Base-by-base conservation (phyloP, 2,888 invertebrate genomes). In the Eurytoma adleriae region DNA sequence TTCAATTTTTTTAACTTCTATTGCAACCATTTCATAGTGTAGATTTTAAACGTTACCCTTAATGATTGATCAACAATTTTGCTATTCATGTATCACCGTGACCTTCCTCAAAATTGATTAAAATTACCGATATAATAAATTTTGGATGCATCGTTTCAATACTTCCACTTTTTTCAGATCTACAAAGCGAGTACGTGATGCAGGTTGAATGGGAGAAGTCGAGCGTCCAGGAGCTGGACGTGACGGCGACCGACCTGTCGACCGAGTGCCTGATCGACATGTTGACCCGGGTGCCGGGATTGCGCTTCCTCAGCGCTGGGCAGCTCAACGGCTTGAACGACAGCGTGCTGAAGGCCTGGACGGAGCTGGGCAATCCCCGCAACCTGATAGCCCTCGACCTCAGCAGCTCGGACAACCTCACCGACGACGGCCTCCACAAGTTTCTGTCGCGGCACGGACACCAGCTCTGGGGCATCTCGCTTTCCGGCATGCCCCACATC, bases 171-270 rank as follows among this genome's bases (percentile, higher is more conserved):
- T 14, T 57, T 78, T 5, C 89, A 97, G 98, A 95, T 90, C 93
- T 99, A 12, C 96, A 96, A 88, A 97, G 97, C 85, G 97, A 98
- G 85, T 94, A 96, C 90, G 95, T 99, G 81, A 96, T 97, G 95
- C 96, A 96, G 89, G 98, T 98, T 12, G 99, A 99, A 88, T 99
- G 99, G 99, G 99, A 99, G 91, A 98, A 98, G 91, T 96, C 97
- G 1, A 94, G 95, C 0, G 91, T 99, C 77, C 96, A 96, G 90
- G 99, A 99, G 91, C 90, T 99, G 85, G 99, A 99, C 88, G 96
- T 99, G 78, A 98, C 98, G 0, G 99, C 98, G 1, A 99, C 99
- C 0, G 99, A 99, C 91, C 91, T 99, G 79, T 96, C 96, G 1
- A 95, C 97, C 0, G 99, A 99, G 89, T 97, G 98, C 83, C 93